Evolutionary conservation across 1,140 invertebrate species (phyloP), one percentile per base, ranked within the genome.

Genomic region (Zelostemma sp.): DNA sequence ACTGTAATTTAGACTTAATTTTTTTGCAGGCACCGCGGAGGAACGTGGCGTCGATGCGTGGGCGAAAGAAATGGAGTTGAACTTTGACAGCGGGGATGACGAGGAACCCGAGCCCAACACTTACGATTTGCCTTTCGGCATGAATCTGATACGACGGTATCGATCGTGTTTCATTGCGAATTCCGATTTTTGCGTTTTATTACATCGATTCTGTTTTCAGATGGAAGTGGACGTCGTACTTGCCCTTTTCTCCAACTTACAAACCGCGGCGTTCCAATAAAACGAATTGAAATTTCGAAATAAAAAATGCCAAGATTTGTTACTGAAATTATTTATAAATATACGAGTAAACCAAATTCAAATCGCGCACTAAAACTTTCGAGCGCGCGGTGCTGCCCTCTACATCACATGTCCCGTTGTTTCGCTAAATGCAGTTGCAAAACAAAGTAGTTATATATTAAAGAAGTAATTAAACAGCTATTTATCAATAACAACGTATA

Each of bases 51-150:
- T 93, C 0, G 86, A 87, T 4, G 88, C 89, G 12, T 93, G 92
- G 92, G 86, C 88, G 0, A 88, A 90, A 14, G 88, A 93, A 82
- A 92, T 93, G 90, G 87, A 89, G 1, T 73, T 92, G 14, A 79
- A 77, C 12, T 66, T 74, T 6, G 86, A 89, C 15, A 74, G 82
- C 18, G 50, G 62, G 1, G 54, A 65, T 1, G 81, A 87, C 6
- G 86, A 50, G 15, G 69, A 79, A 17, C 77, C 78, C 25, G 18
- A 50, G 18, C 84, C 86, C 4, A 89, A 88, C 55, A 92, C 91
- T 4, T 93, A 91, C 56, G 91, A 93, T 80, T 91, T 93, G 72
- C 92, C 92, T 0, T 77, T 88, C 40, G 92, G 91, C 63, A 93
- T 93, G 92, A 73, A 71, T 15, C 58, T 86, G 9, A 73, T 92